Percentiles rank a stretch among this genome's conserved stretches.
phyloP scores from a whole-genome alignment of 1,140 invertebrate genomes.

The Caenorhabditis tropicalis region DNA sequence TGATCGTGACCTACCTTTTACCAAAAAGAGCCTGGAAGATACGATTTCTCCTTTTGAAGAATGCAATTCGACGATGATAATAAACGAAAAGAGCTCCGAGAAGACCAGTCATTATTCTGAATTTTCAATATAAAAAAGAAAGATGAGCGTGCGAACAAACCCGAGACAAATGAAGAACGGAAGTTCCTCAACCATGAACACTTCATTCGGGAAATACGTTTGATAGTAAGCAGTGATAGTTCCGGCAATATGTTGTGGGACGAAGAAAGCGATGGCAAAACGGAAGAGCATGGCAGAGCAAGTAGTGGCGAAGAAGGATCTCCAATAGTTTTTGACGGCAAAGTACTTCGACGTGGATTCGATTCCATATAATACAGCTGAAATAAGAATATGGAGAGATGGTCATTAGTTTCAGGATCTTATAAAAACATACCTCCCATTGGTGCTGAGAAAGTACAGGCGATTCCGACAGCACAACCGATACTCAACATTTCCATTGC shows the following conservation, averaged over 20 bases:
- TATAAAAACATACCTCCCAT: conserved; percentile 63
- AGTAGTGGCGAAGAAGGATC: conserved; percentile 96
- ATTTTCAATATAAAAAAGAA: conserved; percentile 45
- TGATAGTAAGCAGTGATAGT: conserved; percentile 72
- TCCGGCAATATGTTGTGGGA: conserved; percentile 70
- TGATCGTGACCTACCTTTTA: conserved; percentile 59
- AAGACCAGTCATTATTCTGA: conserved; percentile 84
- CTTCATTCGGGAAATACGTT: conserved; percentile 71
- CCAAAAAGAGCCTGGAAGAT: conserved; percentile 66
- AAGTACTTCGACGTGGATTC: conserved; percentile 99
- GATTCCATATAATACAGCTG: conserved; percentile 89
- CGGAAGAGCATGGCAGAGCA: conserved; percentile 94
- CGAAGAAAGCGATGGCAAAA: conserved; percentile 74
- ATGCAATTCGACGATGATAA: conserved; percentile 79
- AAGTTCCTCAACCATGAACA: conserved; percentile 95
- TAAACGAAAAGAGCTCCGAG: conserved; percentile 90
- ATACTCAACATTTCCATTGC: conserved; percentile 69
- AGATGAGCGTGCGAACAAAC: conserved; percentile 75
- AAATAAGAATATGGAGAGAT: background rate
- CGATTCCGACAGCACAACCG: conserved; percentile 67
- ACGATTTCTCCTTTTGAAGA: conserved; percentile 63
- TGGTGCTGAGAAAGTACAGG: conserved; percentile 67
- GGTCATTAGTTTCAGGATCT: background rate
- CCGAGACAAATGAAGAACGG: conserved; percentile 91
- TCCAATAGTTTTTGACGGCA: conserved; percentile 97